phyloP scores from a whole-genome alignment of 1,140 invertebrate species.

The Dendrolimus punctatus region DNA sequence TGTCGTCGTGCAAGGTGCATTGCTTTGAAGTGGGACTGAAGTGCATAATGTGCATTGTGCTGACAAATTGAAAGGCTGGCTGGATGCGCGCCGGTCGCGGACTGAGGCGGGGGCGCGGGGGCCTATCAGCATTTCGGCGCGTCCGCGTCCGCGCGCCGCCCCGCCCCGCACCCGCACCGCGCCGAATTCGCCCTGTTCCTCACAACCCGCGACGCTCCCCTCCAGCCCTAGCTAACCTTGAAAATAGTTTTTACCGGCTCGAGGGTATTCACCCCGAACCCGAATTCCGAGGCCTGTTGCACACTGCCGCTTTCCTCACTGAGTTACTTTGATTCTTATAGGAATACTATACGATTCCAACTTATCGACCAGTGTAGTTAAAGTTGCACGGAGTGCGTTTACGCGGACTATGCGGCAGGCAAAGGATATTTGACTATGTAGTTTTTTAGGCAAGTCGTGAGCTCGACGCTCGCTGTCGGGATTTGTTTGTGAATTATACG shows the following conservation, averaged over 20 bases:
- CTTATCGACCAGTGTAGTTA: conserved; percentile 28
- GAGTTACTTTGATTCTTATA: conserved; percentile 43
- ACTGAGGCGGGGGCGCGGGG: conserved; percentile 22
- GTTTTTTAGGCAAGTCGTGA: conserved; percentile 57
- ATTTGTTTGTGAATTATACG: conserved; percentile 39
- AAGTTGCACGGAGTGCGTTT: conserved; percentile 32
- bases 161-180: conserved; percentile 38
- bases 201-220: conserved; percentile 53
- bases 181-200: conserved; percentile 43
- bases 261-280: conserved; percentile 70
- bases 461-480: conserved; percentile 35
- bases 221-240: conserved; percentile 62
- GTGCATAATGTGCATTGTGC: background rate
- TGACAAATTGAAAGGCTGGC: background rate
- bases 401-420: conserved; percentile 40
- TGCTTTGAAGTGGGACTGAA: background rate
- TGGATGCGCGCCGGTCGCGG: background rate
- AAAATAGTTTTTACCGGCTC: conserved; percentile 69
- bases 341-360: conserved; percentile 23
- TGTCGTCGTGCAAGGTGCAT: too few species aligned
- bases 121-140: conserved; percentile 69
- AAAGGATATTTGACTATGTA: conserved; percentile 67
- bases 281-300: conserved; percentile 54
- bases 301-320: conserved; percentile 44
- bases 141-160: conserved; percentile 34